These are phyloP conservation scores for Mixornis gularis DNA, from an alignment of 2,113 vertebrate genomes.

Conservation along the genomic window DNA sequence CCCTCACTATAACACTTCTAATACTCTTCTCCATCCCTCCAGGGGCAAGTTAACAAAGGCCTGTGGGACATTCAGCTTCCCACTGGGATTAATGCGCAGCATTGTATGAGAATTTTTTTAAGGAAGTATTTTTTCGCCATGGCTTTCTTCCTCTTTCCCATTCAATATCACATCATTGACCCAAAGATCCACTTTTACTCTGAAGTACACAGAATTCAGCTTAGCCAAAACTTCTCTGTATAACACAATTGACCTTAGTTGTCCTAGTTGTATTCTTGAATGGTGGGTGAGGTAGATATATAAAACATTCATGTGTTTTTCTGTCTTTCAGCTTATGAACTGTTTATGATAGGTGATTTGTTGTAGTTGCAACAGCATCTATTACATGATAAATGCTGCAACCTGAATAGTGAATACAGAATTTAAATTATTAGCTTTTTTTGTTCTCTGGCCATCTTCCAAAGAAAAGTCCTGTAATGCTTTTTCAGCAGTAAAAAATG, in stretches of 20 bases:
- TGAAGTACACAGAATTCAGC: neutral
- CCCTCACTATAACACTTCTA: neutral
- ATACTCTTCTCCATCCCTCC: neutral
- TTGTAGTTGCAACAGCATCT: neutral
- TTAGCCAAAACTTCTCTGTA: neutral
- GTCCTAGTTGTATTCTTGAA: fast-evolving
- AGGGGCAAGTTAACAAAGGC: neutral
- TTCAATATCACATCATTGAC: neutral
- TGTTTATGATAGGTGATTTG: neutral
- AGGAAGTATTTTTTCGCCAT: neutral
- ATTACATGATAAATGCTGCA: neutral
- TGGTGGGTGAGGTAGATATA: neutral
- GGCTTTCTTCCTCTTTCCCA: neutral
- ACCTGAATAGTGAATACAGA: neutral
- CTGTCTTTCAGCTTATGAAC: neutral
- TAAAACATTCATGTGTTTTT: neutral
- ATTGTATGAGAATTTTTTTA: neutral
- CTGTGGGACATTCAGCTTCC: neutral
- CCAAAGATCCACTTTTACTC: neutral
- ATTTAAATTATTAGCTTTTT: neutral
- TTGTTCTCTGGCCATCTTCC: neutral
- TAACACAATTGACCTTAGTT: neutral
- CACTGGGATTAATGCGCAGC: neutral
- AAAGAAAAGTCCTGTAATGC: neutral
- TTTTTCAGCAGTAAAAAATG: neutral